Conservation (phyloP, 2,113 vertebrate species). For the Eonycteris spelaea region DNA sequence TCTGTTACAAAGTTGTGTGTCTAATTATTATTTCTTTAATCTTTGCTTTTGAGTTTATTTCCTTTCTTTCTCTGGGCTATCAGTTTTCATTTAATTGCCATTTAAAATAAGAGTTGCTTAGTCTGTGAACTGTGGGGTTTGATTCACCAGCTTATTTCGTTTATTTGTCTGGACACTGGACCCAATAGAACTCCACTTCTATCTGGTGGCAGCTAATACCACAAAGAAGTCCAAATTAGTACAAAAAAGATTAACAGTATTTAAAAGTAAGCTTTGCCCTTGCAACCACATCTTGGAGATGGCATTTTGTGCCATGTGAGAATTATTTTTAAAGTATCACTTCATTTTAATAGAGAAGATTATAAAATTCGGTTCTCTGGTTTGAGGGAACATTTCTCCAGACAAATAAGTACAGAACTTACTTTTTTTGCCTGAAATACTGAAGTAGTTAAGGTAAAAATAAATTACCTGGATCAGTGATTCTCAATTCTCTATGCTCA, state of each 20-base stretch:
- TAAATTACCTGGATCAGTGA: constrained; percentile 48
- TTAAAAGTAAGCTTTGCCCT: neutral
- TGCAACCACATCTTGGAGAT: neutral
- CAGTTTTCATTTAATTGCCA: neutral
- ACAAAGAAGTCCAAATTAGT: neutral
- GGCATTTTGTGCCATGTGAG: neutral
- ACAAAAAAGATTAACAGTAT: neutral
- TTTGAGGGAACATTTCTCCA: neutral
- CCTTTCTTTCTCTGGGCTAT: neutral
- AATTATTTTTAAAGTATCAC: constrained; percentile 4
- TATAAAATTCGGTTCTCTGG: neutral
- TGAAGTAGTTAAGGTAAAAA: constrained; percentile 58
- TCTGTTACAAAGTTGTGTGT: neutral
- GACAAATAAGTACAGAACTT: neutral
- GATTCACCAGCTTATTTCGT: neutral
- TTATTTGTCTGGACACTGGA: neutral
- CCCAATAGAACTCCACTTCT: neutral
- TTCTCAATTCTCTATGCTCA: constrained; percentile 33
- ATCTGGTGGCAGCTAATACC: neutral
- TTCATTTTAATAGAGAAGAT: constrained; percentile 1
- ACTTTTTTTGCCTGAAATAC: constrained; percentile 27
- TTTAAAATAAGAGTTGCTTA: neutral
- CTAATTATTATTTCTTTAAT: constrained; percentile 28
- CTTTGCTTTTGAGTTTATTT: constrained; percentile 24
- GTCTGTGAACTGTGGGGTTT: neutral